Base-by-base conservation (phyloP, 2,113 vertebrate genomes). In the Spheniscus mendiculus region DNA sequence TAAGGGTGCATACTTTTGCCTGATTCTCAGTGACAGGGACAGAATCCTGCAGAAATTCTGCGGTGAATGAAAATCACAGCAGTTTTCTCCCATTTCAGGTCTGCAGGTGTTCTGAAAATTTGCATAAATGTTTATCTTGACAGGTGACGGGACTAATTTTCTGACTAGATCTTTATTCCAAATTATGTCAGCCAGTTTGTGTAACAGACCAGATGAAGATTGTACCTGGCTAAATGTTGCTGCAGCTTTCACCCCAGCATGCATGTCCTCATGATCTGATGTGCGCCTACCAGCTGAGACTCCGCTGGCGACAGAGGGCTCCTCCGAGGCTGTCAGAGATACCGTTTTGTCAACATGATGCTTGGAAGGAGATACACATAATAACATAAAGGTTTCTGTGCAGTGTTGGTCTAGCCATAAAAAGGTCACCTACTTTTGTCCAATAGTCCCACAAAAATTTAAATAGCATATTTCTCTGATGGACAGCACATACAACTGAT, bases 231-330 rank as follows among this genome's bases (percentile, higher is more conserved):
- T 78, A 56, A 40, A 36, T 34, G 44, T 18, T 76, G 53, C 69
- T 87, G 66, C 49, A 86, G 8, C 4, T 87, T 71, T 67, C 65
- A 50, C 15, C 12, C 26, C 32, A 59, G 32, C 6, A 0, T 15
- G 9, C 1, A 0, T 6, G 8, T 42, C 58, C 21, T 19, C 15
- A 13, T 8, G 19, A 29, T 4, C 17, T 44, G 26, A 8, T 9
- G 15, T 13, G 30, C 0, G 0, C 17, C 40, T 38, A 9, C 17
- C 52, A 53, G 27, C 27, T 38, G 32, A 36, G 70, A 6, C 21
- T 32, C 15, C 0, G 0, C 17, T 47, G 55, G 18, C 0, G 5
- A 44, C 0, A 0, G 9, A 13, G 40, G 7, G 38, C 12, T 87
- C 49, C 30, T 15, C 10, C 2, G 0, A 32, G 38, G 18, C 32